A percentile compares a stretch with the other conserved stretches of the same genome.
Conservation (phyloP, 2,888 invertebrate genomes). For the Malacosoma neustria region DNA sequence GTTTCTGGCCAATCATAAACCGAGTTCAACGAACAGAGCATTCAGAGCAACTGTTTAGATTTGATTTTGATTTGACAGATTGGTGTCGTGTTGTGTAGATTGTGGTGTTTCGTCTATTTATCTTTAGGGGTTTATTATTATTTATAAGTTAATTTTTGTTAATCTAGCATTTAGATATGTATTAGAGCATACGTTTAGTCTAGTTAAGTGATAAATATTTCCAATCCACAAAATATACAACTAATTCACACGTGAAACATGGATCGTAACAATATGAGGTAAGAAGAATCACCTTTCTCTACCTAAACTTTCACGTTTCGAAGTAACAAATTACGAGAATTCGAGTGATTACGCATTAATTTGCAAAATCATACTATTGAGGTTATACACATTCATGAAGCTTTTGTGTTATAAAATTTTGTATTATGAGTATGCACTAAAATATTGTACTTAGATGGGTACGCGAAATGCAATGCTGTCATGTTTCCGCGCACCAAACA, state of each 20-base stretch:
- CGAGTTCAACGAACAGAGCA: conserved; percentile 29
- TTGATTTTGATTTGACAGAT: conserved; percentile 22
- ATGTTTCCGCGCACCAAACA: too few species aligned
- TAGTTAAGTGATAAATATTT: conserved; percentile 28
- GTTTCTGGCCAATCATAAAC: conserved; percentile 21
- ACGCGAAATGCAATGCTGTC: too few species aligned
- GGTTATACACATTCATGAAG: too few species aligned
- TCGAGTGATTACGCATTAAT: too few species aligned
- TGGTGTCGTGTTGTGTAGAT: conserved; percentile 34
- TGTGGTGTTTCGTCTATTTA: conserved; percentile 56
- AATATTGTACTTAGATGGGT: too few species aligned
- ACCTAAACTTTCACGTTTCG: conserved; percentile 19
- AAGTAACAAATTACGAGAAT: too few species aligned
- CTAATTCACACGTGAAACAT: conserved; percentile 34
- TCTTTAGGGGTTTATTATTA: conserved; percentile 44
- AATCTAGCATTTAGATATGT: conserved; percentile 41
- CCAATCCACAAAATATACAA: conserved; percentile 19
- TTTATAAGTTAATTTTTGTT: conserved; percentile 37
- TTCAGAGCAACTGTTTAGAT: conserved; percentile 28
- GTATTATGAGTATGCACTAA: too few species aligned
- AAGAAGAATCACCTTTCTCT: conserved; percentile 40
- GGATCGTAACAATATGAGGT: conserved; percentile 69
- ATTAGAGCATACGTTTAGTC: conserved; percentile 28
- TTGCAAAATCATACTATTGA: too few species aligned
- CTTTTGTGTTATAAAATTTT: too few species aligned